Evolutionary conservation across 2,888 invertebrate genomes (phyloP).

Genomic region (Lypha dubia): DNA sequence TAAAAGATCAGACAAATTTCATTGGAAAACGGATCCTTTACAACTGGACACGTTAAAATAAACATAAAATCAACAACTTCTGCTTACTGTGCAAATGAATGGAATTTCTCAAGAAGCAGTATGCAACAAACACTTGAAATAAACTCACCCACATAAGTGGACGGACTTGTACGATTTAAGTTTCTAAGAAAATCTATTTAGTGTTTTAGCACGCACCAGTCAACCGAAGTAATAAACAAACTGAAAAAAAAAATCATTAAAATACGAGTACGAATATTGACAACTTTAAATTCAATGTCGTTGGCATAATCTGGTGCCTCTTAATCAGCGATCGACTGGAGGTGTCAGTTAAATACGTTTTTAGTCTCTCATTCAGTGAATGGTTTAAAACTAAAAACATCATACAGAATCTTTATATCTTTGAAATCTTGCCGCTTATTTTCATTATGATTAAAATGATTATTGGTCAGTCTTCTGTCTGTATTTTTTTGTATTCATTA

Average conservation of each 20-base stretch:
- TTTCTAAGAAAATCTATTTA: slow-evolving; percentile 27
- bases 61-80: slow-evolving; percentile 3
- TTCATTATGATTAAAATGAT: no score
- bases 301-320: slow-evolving; percentile 28
- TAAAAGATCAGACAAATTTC: slow-evolving; percentile 59
- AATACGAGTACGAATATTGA: slow-evolving; percentile 16
- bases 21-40: slow-evolving; percentile 55
- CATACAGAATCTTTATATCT: background rate
- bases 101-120: slow-evolving; percentile 47
- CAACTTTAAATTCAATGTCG: slow-evolving; percentile 14
- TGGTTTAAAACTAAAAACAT: slow-evolving; percentile 22
- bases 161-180: background rate
- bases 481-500: no score
- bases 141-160: slow-evolving; percentile 33
- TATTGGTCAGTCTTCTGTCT: no score
- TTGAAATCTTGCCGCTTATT: no score
- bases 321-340: background rate
- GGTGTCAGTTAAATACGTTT: background rate
- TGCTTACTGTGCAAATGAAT: slow-evolving; percentile 46
- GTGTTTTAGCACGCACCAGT: slow-evolving; percentile 31
- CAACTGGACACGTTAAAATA: slow-evolving; percentile 2
- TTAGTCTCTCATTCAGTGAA: background rate
- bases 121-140: slow-evolving; percentile 17
- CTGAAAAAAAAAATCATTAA: slow-evolving; percentile 22
- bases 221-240: slow-evolving; percentile 13